Base-by-base conservation (phyloP, 2,113 vertebrate species). In the Hypocryptadius cinnamomeus region DNA sequence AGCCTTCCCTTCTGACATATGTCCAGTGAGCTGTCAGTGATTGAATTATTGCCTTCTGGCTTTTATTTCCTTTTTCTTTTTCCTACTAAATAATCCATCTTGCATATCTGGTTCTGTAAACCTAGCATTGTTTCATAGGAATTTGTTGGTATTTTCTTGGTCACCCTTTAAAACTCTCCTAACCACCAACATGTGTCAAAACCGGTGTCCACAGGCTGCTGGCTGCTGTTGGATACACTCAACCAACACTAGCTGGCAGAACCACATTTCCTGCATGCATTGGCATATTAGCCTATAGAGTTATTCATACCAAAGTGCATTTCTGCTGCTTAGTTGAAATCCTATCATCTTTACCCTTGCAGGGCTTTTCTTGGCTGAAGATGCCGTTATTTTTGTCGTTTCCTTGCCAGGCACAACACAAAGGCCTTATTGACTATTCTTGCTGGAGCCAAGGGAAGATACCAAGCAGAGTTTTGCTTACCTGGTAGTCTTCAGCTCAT, bases 341-440 rank as follows among this genome's bases (percentile, higher is more conserved):
- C 65, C 61, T 92, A 78, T 61, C 72, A 69, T 86, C 65, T 68
- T 91, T 87, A 84, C 53, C 87, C 68, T 89, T 88, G 56, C 82
- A 92, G 87, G 57, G 73, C 63, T 94, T 93, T 93, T 81, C 86
- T 94, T 93, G 94, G 90, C 79, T 71, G 48, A 68, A 68, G 50
- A 64, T 68, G 25, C 23, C 10, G 65, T 40, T 86, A 77, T 64
- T 93, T 90, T 88, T 81, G 48, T 72, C 5, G 0, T 87, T 81
- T 81, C 65, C 53, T 71, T 7, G 8, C 83, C 84, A 78, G 53
- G 77, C 61, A 71, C 73, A 76, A 48, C 17, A 94, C 94, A 95
- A 93, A 92, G 73, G 48, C 86, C 44, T 95, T 78, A 93, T 79
- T 96, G 92, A 93, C 83, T 81, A 6, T 61, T 79, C 37, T 42